Base-by-base conservation (phyloP, 1,140 invertebrate species). In the Drosophila simulans region DNA sequence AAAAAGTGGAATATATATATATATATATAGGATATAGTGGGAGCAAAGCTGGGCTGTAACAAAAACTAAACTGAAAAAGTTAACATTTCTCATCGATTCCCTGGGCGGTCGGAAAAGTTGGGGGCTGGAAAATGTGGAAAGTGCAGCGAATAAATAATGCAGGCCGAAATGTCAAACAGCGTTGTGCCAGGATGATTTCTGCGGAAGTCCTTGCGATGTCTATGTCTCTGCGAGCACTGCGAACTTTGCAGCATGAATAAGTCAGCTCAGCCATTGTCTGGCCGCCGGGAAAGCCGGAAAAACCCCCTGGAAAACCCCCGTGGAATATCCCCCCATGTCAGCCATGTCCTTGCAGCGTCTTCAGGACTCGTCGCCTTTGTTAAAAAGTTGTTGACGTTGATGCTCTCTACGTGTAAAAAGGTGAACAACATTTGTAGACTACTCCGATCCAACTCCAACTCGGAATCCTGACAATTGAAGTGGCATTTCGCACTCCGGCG, bases 321-420 rank as follows among this genome's bases (percentile, higher is more conserved):
- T 22, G 51, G 55, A 39, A 56, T 20, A 17, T 12, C 52, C 52
- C 37, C 13, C 59, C 49, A 35, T 35, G 31, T 15, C 49, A 20
- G 13, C 20, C 51, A 25, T 34, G 25, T 55, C 49, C 56, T 55
- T 37, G 51, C 43, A 22, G 40, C 17, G 15, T 56, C 51, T 53
- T 55, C 31, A 31, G 65, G 53, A 52, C 42, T 34, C 53, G 58
- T 57, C 66, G 58, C 63, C 64, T 76, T 88, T 88, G 83, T 88
- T 83, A 83, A 88, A 88, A 88, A 88, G 83, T 88, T 88, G 83
- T 88, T 88, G 83, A 88, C 83, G 83, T 72, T 88, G 83, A 88
- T 88, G 83, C 83, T 83, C 75, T 57, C 79, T 72, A 88, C 83
- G 83, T 88, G 79, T 83, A 80, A 85, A 82, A 88, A 88, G 83